phyloP scores from a whole-genome alignment of 2,113 vertebrate species.

The Notechis scutatus region DNA sequence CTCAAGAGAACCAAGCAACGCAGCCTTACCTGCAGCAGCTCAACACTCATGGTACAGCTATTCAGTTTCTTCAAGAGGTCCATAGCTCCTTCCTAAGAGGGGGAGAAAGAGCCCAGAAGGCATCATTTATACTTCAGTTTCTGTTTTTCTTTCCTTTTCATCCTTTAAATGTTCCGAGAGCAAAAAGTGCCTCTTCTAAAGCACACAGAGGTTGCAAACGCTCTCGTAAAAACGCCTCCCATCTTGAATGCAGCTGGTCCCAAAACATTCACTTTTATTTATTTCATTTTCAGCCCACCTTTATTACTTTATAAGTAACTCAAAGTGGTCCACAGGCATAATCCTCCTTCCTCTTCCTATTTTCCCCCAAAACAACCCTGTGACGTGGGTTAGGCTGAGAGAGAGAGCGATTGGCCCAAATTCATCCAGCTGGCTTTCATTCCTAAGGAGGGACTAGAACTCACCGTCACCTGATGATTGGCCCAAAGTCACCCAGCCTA shows the following conservation, averaged over 20 bases:
- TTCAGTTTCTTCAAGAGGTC: conserved; percentile 88
- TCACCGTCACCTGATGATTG: background rate
- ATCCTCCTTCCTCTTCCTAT: background rate
- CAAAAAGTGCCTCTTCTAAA: background rate
- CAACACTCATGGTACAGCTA: conserved; percentile 85
- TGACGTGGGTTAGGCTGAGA: background rate
- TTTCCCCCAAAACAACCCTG: background rate
- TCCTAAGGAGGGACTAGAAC: background rate
- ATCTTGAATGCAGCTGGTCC: background rate
- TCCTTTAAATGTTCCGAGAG: background rate
- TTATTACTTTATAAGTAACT: background rate
- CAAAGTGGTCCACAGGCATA: background rate
- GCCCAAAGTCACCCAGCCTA: background rate
- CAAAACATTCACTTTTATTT: background rate
- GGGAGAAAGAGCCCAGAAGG: background rate
- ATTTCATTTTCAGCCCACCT: background rate
- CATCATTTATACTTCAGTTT: background rate
- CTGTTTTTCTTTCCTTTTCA: background rate
- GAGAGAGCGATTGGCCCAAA: background rate
- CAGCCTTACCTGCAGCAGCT: conserved; percentile 85
- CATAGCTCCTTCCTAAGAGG: conserved; percentile 82
- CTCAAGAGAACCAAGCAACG: background rate
- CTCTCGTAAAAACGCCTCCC: background rate
- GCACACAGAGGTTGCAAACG: background rate
- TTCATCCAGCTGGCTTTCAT: background rate